Base-by-base conservation (phyloP, 64 coral and sea anemone species). In the Dendrophyllia cribrosa region DNA sequence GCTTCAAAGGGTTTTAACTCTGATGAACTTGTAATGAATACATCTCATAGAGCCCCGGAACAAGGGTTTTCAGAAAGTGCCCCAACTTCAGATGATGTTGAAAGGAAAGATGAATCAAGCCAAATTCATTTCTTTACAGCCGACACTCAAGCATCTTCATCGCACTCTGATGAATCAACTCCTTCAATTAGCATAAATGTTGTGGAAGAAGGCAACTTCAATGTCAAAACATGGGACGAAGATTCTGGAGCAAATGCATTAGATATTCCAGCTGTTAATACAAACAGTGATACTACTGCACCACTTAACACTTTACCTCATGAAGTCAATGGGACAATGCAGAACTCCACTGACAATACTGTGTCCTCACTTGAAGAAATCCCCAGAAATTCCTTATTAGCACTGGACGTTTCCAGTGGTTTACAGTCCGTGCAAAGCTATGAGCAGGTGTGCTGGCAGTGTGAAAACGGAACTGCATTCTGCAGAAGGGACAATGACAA, bases 391-490 rank as follows among this genome's bases (percentile, higher is more conserved):
- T 6, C 19, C 45, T 20, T 43, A n/a, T 45, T n/a, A 63, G 17
- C 79, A 65, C 14, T 21, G 9, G 13, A 63, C 17, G 46, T 4
- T 9, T 12, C 34, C 8, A 9, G 15, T 64, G 43, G 6, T 47
- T 82, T 46, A 9, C 15, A 51, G 43, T 66, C 79, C 68, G 2
- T 20, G 0, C 43, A 34, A 66, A 51, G 21, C 23, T 50, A 20
- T 68, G 60, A 67, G 61, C 61, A 2, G 9, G 13, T 50, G 4
- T 84, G 80, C 17, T 14, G 4, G 45, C 20, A 48, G 5, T 84
- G 80, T 84, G 47, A 63, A 51, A 50, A 67, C 12, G 45, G 43
- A 84, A 67, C 20, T 63, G 62, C 80, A 69, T 68, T 84, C 10
- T 51, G 8, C 19, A 11, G 0, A 1, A 82, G 8, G 2, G 9